Conservation (phyloP, 2,888 invertebrate genomes). For the Koerneria pararmatus region DNA sequence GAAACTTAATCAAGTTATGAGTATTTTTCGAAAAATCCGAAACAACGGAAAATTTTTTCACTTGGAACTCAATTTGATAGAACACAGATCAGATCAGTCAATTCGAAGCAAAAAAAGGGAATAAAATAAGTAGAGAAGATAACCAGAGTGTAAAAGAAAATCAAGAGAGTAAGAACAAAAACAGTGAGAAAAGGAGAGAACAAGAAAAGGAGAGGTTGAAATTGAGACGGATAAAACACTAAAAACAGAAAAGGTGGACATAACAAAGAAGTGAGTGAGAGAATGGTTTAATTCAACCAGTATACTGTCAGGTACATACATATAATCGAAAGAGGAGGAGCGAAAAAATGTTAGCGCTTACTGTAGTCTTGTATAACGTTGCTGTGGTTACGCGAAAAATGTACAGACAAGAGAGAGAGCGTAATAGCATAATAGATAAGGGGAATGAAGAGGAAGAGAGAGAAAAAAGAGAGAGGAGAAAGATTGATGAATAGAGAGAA, state of each 20-base stretch:
- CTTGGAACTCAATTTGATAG: conserved; percentile 6
- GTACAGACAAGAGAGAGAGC: background rate
- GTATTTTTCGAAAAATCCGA: too few species aligned
- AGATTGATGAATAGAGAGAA: conserved; percentile 12
- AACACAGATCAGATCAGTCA: background rate
- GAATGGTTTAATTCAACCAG: background rate
- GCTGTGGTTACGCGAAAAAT: background rate
- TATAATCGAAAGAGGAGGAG: background rate
- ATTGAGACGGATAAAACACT: conserved; percentile 1
- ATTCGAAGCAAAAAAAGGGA: background rate
- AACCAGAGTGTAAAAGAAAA: background rate
- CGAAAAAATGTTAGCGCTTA: background rate
- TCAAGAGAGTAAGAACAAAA: background rate
- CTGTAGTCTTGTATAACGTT: too few species aligned
- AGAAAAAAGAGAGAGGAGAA: background rate
- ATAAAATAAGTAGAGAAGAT: conserved; percentile 12
- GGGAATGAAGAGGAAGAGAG: background rate
- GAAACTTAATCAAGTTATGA: too few species aligned
- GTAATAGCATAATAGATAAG: background rate
- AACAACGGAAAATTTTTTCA: conserved; percentile 9
- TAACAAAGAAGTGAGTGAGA: background rate
- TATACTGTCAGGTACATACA: background rate
- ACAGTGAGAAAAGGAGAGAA: background rate
- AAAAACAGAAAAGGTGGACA: background rate
- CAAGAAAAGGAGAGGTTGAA: conserved; percentile 13